Evolutionary conservation across 2,113 vertebrate genomes (phyloP).

Genomic region (Bostrychus sinensis): DNA sequence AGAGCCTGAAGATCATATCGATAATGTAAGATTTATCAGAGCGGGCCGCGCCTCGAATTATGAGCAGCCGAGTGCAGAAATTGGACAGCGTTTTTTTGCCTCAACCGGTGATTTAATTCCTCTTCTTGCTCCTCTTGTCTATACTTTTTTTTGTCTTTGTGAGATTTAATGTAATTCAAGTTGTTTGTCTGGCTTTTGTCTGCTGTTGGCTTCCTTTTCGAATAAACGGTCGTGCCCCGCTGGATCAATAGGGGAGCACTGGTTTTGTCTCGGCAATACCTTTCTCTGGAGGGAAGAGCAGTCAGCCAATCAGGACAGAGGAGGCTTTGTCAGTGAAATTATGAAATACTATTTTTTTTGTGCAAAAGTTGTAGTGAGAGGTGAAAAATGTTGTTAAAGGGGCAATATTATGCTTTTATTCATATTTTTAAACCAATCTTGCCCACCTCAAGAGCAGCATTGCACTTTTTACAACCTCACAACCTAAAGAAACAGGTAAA

Average conservation of each 20-base stretch:
- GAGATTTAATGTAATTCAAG: constrained; percentile 70
- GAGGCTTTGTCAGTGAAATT: constrained; percentile 38
- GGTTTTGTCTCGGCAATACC: constrained; percentile 52
- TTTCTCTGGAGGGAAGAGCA: constrained; percentile 44
- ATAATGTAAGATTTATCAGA: constrained; percentile 83
- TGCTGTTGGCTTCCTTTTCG: constrained; percentile 63
- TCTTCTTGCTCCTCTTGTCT: constrained; percentile 60
- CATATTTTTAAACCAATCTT: no score
- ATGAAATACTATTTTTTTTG: no score
- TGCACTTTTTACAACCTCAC: no score
- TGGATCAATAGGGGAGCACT: constrained; percentile 65
- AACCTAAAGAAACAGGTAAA: no score
- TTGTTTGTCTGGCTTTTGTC: constrained; percentile 68
- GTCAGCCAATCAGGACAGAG: constrained; percentile 41
- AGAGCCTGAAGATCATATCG: constrained; percentile 77
- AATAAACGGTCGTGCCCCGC: constrained; percentile 58
- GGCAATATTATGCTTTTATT: no score
- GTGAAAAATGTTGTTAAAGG: no score
- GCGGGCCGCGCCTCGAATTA: constrained; percentile 70
- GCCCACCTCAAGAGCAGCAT: no score
- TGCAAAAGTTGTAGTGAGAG: no score
- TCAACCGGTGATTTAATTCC: constrained; percentile 67
- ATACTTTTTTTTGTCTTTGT: constrained; percentile 43
- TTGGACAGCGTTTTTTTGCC: constrained; percentile 64
- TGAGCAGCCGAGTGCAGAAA: constrained; percentile 70